Evolutionary conservation across 2,797 vertebrate species (phyloP).

Genomic region (Erpetoichthys calabaricus): DNA sequence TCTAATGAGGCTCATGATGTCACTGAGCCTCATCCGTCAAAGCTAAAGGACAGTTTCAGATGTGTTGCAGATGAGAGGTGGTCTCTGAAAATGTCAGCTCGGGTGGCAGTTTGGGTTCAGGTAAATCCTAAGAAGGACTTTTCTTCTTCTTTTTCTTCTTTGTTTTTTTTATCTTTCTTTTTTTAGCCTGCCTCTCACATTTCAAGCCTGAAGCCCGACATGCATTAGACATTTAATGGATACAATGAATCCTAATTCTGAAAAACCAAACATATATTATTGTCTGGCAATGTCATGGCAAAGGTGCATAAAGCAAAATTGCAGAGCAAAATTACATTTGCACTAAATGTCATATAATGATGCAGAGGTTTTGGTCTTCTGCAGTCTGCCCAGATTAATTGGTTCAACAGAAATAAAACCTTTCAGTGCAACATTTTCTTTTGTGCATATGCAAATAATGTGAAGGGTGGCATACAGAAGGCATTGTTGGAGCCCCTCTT

Average conservation of each 20-base stretch:
- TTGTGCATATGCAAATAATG: too few species aligned
- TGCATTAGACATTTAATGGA: not conserved
- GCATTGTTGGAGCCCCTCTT: too few species aligned
- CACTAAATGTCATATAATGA: conserved; percentile 46
- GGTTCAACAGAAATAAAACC: too few species aligned
- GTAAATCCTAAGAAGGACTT: too few species aligned
- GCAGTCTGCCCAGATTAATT: too few species aligned
- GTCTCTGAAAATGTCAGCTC: conserved; percentile 6
- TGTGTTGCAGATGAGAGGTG: not conserved
- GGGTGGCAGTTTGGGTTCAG: not conserved
- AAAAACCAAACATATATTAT: conserved; percentile 21
- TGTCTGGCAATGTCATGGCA: conserved; percentile 29
- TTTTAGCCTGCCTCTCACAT: too few species aligned
- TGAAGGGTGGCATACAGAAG: too few species aligned
- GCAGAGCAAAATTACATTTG: conserved; percentile 42
- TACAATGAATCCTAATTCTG: conserved; percentile 13
- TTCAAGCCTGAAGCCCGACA: not conserved
- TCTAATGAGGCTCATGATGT: conserved; percentile 7
- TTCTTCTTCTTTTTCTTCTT: too few species aligned
- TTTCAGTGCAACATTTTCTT: too few species aligned
- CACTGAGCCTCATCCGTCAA: conserved; percentile 3
- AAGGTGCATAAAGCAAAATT: conserved; percentile 14
- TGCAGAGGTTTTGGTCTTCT: conserved; percentile 38
- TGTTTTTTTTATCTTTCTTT: too few species aligned
- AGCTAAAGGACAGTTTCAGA: conserved; percentile 6